Conservation (phyloP, 2,888 invertebrate species). For the Harpalus rubripes region DNA sequence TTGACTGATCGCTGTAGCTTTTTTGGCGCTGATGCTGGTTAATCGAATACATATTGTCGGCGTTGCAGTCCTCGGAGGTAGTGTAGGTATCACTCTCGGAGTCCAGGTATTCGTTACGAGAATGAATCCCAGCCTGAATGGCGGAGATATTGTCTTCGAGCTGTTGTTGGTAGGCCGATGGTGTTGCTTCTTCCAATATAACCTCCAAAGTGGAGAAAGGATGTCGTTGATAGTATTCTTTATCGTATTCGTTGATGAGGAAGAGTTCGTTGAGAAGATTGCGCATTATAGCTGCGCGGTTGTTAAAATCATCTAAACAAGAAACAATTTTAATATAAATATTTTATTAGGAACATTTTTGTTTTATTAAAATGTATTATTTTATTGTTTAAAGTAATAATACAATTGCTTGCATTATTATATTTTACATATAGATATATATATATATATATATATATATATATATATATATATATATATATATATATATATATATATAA, state of each 20-base stretch:
- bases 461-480: too few species aligned
- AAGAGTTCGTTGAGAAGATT: constrained; percentile 43
- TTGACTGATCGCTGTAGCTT: constrained; percentile 13
- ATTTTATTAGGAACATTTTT: too few species aligned
- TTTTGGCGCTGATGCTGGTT: background rate
- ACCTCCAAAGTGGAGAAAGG: constrained; percentile 50
- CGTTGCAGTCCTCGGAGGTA: background rate
- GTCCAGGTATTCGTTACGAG: background rate
- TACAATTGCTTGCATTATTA: too few species aligned
- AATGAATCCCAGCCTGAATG: constrained; percentile 8
- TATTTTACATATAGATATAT: too few species aligned
- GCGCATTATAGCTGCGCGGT: constrained; percentile 18
- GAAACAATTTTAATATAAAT: background rate
- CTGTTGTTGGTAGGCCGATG: constrained; percentile 44
- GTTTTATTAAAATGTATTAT: too few species aligned
- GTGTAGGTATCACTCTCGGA: constrained; percentile 11
- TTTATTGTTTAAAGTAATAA: too few species aligned
- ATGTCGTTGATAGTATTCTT: background rate
- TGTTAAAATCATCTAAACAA: background rate
- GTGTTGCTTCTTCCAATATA: constrained; percentile 58
- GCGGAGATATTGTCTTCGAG: constrained; percentile 52
- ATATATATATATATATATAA: too few species aligned
- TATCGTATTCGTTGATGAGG: constrained; percentile 7
- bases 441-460: too few species aligned
- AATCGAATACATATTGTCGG: constrained; percentile 14